Base-by-base conservation (phyloP, 1,140 invertebrate genomes). In the Fopius arisanus region DNA sequence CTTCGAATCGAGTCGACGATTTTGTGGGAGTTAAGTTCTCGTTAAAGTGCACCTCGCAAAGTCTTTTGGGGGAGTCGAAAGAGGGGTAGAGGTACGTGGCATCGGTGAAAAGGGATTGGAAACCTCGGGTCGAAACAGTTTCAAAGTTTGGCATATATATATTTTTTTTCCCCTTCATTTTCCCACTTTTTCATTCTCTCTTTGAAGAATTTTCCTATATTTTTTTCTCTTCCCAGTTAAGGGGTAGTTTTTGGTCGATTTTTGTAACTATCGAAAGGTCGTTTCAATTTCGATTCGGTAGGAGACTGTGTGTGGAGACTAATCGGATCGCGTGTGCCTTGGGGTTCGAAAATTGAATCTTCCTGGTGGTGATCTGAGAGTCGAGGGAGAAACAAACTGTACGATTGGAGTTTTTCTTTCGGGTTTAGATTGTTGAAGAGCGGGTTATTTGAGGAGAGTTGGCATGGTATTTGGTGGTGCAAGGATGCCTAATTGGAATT, bases 11-110 rank as follows among this genome's bases (percentile, higher is more conserved):
- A 73, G 66, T 73, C 72, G 65, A 66, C 72, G 72, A 73, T 73
- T 73, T 73, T 68, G 72, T 72, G 70, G 66, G 72, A 73, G 72
- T 73, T 73, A 73, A 73, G 72, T 73, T 73, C 66, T 68, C 72
- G 72, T 73, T 73, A 68, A 72, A 72, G 72, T 73, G 66, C 66
- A 73, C 72, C 72, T 37, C 65, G 48, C 43, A 59, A 66, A 72
- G 70, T 62, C 69, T 70, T 51, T 59, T 14, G n/a, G 67, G 33
- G 29, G 37, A 41, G 54, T 41, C n/a, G 43, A 19, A 12, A 26
- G 12, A 14, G 12, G 54, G 23, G 3, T 19, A 21, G 43, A 21
- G 43, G 43, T 51, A 51, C 54, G 54, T 59, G 54, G 54, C 54
- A 59, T 59, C 23, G 10, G 21, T 59, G 54, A 65, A 66, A 72